Conservation (phyloP, 2,797 vertebrate species). For the Acanthurus lineatus region DNA sequence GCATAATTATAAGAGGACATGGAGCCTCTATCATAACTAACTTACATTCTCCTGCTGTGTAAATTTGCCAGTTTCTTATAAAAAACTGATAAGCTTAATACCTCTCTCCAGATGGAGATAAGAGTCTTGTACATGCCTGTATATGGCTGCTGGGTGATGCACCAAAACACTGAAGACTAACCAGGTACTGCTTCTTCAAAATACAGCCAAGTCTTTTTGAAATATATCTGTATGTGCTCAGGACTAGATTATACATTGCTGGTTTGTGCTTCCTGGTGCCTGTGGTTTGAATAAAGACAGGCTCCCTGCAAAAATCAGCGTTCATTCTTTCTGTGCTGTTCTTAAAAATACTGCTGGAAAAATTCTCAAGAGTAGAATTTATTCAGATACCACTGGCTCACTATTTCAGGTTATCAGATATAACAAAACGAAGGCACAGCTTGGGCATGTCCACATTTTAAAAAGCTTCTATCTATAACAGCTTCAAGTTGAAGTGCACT, state of each 20-base stretch:
- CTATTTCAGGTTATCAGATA: constrained; percentile 28
- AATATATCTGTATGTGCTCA: neutral
- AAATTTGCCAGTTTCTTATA: too few relatives aligned
- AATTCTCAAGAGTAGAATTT: constrained; percentile 3
- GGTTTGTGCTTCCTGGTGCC: neutral
- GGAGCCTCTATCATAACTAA: neutral
- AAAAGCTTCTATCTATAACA: neutral
- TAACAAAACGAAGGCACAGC: neutral
- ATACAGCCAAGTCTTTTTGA: neutral
- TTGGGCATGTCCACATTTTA: neutral
- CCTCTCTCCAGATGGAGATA: neutral
- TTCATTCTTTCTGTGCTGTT: constrained; percentile 23
- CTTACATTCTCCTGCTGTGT: neutral
- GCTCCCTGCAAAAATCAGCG: constrained; percentile 17
- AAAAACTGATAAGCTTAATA: neutral
- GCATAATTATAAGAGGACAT: neutral
- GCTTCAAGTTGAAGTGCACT: constrained; percentile 4
- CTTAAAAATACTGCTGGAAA: constrained; percentile 29
- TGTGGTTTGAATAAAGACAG: constrained; percentile 14
- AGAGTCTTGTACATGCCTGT: neutral
- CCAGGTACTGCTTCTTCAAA: constrained; percentile 6
- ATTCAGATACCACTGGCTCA: constrained; percentile 2
- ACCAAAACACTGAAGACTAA: constrained; percentile 12
- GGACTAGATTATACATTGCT: constrained; percentile 16
- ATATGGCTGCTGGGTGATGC: neutral